Evolutionary conservation across 92 coral and sea anemone species (phyloP).

Genomic region (Umimayanthus chanpuru): DNA sequence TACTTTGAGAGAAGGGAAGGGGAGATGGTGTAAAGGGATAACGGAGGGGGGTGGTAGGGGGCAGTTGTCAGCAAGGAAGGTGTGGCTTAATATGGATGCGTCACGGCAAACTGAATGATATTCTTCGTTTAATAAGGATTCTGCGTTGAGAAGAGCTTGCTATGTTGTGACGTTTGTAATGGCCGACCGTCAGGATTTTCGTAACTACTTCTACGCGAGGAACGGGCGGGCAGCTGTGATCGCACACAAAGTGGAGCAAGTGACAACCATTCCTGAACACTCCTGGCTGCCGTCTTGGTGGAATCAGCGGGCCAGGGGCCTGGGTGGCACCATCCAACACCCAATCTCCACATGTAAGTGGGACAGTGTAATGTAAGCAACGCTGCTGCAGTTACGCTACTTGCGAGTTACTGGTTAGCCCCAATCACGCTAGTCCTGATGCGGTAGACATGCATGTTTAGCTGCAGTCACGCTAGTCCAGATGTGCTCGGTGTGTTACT

Average conservation of each 20-base stretch:
- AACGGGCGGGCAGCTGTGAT: slow-evolving; percentile 96
- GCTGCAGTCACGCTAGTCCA: not conserved
- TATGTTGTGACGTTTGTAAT: slow-evolving; percentile 86
- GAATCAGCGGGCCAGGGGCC: slow-evolving; percentile 97
- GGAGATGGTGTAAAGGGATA: too few relatives aligned
- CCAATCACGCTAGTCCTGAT: too few relatives aligned
- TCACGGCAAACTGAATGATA: not conserved
- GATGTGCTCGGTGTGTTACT: not conserved
- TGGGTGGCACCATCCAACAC: slow-evolving; percentile 85
- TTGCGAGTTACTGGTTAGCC: not conserved
- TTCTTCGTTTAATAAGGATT: slow-evolving; percentile 39
- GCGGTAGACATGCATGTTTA: too few relatives aligned
- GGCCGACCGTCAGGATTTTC: slow-evolving; percentile 94
- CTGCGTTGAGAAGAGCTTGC: slow-evolving; percentile 90
- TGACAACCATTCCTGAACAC: slow-evolving; percentile 94
- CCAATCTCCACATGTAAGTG: slow-evolving; percentile 92
- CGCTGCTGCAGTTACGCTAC: not conserved
- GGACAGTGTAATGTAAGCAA: not conserved
- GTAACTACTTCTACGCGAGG: slow-evolving; percentile 78
- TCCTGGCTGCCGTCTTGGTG: slow-evolving; percentile 89
- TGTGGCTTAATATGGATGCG: too few relatives aligned
- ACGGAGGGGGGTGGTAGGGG: too few relatives aligned
- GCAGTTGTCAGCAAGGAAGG: too few relatives aligned
- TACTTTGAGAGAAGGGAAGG: too few relatives aligned
- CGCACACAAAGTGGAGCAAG: slow-evolving; percentile 70